Conservation (phyloP, 2,113 vertebrate genomes). For the crab-eating macaque (Macaca fascicularis) region T2T-MFA8v1.1 NC_088377.1:6574001-6574500, state of each 20-base stretch:
- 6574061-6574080: background rate
- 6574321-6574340: too few species aligned
- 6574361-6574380: too few species aligned
- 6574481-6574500: background rate
- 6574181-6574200: background rate
- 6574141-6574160: background rate
- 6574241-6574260: background rate
- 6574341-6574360: too few species aligned
- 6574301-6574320: background rate
- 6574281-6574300: background rate
- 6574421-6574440: background rate
- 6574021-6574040: background rate
- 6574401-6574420: background rate
- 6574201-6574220: background rate
- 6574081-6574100: background rate
- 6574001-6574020: background rate
- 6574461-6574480: background rate
- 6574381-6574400: background rate
- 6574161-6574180: background rate
- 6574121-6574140: background rate
- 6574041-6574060: background rate
- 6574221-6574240: background rate
- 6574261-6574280: background rate
- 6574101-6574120: background rate
- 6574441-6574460: background rate